These are phyloP conservation scores for Gambusia holbrooki DNA, from an alignment of 2,113 vertebrate species.

Conservation along the genomic window DNA sequence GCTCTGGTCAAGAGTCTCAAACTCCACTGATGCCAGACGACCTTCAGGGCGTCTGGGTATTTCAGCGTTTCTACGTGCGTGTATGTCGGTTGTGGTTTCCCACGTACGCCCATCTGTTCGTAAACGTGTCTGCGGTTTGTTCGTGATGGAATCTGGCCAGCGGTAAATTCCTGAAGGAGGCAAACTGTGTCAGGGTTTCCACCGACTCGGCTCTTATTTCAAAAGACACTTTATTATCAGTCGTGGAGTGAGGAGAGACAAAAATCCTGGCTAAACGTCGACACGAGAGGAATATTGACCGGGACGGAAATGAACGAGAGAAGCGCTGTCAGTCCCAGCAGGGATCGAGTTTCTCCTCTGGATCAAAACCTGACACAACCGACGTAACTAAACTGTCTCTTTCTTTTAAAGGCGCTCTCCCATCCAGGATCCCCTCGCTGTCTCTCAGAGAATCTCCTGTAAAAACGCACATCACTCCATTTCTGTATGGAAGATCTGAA, in stretches of 20 bases:
- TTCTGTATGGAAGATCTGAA: slow-evolving; percentile 4
- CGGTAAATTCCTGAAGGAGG: slow-evolving; percentile 48
- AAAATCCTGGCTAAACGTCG: slow-evolving; percentile 54
- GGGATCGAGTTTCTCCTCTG: slow-evolving; percentile 69
- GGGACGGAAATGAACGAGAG: slow-evolving; percentile 45
- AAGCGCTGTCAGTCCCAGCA: slow-evolving; percentile 60
- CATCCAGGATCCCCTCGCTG: slow-evolving; percentile 8
- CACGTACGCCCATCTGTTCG: slow-evolving; percentile 29
- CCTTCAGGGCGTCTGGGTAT: neutral
- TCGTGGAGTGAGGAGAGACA: slow-evolving; percentile 51
- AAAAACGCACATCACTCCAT: slow-evolving; percentile 9
- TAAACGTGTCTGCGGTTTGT: slow-evolving; percentile 28
- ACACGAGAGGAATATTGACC: slow-evolving; percentile 49
- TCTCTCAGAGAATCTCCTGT: slow-evolving; percentile 1
- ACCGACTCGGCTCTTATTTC: slow-evolving; percentile 50
- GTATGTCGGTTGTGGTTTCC: slow-evolving; percentile 24
- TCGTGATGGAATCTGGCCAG: slow-evolving; percentile 32
- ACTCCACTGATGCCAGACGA: slow-evolving; percentile 9
- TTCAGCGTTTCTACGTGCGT: neutral
- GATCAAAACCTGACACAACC: slow-evolving; percentile 6
- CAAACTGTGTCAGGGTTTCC: slow-evolving; percentile 54
- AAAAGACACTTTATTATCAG: slow-evolving; percentile 55
- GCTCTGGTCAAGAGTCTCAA: neutral
- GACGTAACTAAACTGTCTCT: slow-evolving; percentile 18
- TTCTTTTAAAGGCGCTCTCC: neutral